A percentile compares a stretch with the other conserved stretches of the same genome.
These are phyloP conservation scores for Caenorhabditis japonica DNA, from an alignment of 2,888 invertebrate genomes.

Conservation along the genomic window DNA sequence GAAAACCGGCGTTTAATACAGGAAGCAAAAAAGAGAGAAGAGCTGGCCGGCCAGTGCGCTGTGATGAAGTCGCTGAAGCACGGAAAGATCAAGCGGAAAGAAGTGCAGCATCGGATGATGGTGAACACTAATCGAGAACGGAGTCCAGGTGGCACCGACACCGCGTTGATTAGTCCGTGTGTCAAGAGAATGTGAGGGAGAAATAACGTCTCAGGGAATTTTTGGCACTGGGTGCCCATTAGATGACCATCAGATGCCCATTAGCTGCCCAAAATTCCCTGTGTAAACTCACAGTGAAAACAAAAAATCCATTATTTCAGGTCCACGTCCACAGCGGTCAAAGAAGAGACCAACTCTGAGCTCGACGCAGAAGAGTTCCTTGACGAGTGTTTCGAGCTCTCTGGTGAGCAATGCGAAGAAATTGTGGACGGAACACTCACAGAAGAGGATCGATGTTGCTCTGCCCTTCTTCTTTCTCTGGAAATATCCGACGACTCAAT, in stretches of 20 bases:
- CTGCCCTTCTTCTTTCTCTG: conserved; percentile 31
- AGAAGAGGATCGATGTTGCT: conserved; percentile 50
- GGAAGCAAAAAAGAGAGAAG: conserved; percentile 60
- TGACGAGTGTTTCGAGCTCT: conserved; percentile 50
- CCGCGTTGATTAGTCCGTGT: conserved; percentile 59
- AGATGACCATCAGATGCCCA: no score
- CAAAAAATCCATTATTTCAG: no score
- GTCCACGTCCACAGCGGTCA: conserved; percentile 27
- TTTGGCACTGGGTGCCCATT: no score
- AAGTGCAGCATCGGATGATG: conserved; percentile 40
- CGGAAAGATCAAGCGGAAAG: conserved; percentile 48
- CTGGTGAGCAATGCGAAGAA: conserved; percentile 40
- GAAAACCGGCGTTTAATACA: conserved; percentile 55
- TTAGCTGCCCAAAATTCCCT: no score
- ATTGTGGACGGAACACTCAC: conserved; percentile 46
- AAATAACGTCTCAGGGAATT: no score
- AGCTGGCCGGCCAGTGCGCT: conserved; percentile 39
- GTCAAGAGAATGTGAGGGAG: conserved; percentile 48
- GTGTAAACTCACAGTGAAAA: no score
- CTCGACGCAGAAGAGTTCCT: conserved; percentile 49
- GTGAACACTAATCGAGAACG: conserved; percentile 60
- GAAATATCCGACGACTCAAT: conserved; percentile 16
- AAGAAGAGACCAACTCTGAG: conserved; percentile 55
- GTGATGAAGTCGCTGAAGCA: conserved; percentile 61
- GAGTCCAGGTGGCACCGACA: conserved; percentile 69